These are phyloP conservation scores for Zosterops lateralis DNA, from an alignment of 2,113 vertebrate species.

Conservation along the genomic window DNA sequence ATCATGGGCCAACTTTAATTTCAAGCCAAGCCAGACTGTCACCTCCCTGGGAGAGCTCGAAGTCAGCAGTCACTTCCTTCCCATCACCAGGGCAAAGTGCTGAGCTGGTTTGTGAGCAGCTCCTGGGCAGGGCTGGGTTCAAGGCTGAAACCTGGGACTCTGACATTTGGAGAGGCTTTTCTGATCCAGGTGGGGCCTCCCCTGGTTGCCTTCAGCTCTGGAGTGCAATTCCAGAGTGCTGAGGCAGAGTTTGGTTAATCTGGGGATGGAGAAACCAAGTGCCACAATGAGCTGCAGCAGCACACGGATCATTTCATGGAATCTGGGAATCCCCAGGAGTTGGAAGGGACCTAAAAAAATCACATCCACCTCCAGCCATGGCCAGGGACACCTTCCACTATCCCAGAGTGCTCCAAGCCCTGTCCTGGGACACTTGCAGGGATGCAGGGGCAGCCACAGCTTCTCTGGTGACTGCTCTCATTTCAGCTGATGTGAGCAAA, in stretches of 20 bases:
- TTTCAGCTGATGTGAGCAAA: background rate
- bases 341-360: background rate
- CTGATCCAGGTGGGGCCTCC: background rate
- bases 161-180: background rate
- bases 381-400: background rate
- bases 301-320: background rate
- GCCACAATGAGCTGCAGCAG: background rate
- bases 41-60: background rate
- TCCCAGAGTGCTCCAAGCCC: background rate
- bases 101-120: background rate
- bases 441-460: background rate
- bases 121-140: background rate
- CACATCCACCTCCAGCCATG: too few relatives aligned
- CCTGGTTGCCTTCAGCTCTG: background rate
- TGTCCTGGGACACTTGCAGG: background rate
- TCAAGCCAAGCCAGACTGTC: background rate
- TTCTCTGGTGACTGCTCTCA: background rate
- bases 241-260: background rate
- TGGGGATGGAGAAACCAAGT: background rate
- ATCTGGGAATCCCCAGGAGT: background rate
- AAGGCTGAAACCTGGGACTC: background rate
- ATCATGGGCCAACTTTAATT: background rate
- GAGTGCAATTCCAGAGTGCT: background rate
- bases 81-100: background rate
- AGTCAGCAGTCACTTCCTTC: background rate